A percentile compares a stretch with the other conserved stretches of the same genome.
Evolutionary conservation across 2,113 vertebrate genomes (phyloP).

Genomic region (Puma concolor): DNA sequence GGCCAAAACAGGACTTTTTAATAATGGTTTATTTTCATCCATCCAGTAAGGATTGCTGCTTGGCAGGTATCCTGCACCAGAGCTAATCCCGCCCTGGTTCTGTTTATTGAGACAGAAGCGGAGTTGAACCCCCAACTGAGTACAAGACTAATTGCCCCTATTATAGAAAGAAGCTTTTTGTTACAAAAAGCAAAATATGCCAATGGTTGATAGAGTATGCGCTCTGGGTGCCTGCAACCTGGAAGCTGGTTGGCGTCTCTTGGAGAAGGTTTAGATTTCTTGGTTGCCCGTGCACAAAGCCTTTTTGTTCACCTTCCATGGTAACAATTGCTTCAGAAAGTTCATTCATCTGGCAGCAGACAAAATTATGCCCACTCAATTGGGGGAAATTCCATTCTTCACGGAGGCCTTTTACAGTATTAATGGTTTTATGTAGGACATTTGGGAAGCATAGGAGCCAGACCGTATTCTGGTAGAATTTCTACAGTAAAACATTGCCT

Average conservation of each 20-base stretch:
- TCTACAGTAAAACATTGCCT: background rate
- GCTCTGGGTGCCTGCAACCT: rapidly evolving
- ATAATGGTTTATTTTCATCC: slow-evolving; percentile 1
- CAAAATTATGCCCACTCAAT: background rate
- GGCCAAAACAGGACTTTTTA: background rate
- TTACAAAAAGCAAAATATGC: background rate
- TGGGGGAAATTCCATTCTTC: background rate
- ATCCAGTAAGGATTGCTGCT: background rate
- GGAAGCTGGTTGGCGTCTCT: background rate
- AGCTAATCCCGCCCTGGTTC: background rate
- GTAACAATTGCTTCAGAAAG: background rate
- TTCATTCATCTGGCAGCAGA: background rate
- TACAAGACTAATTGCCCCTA: background rate
- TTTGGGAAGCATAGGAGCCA: background rate
- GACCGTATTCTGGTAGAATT: background rate
- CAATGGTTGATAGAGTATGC: background rate
- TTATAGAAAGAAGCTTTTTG: slow-evolving; percentile 26
- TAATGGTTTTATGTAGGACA: background rate
- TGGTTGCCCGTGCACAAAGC: background rate
- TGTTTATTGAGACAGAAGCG: slow-evolving; percentile 49
- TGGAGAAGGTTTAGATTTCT: background rate
- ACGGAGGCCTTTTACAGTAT: background rate
- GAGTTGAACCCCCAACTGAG: background rate
- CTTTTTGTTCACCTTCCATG: background rate
- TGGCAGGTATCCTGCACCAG: background rate